A percentile compares a stretch with the other conserved stretches of the same genome.
Evolutionary conservation across 2,797 vertebrate genomes (phyloP).

Genomic region (Loriculus beryllinus): DNA sequence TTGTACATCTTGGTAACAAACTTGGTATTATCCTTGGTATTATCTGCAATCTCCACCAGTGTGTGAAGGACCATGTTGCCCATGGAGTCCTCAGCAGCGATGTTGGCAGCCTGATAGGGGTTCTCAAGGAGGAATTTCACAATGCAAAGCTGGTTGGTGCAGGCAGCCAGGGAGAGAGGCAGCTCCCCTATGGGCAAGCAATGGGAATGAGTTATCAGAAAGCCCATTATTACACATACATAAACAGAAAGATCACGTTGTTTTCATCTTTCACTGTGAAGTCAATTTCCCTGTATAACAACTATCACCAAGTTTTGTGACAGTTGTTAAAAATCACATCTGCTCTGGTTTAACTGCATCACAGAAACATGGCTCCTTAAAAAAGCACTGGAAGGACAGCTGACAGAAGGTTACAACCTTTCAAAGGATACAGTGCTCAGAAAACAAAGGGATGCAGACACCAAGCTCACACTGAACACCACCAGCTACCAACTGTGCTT

Average conservation of each 20-base stretch:
- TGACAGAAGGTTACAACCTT: neutral
- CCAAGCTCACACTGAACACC: neutral
- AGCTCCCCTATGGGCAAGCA: slow-evolving; percentile 82
- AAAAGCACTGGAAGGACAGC: neutral
- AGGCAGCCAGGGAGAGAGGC: slow-evolving; percentile 91
- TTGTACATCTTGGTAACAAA: slow-evolving; percentile 92
- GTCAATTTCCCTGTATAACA: neutral
- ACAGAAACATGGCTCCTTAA: neutral
- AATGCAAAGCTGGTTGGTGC: slow-evolving; percentile 91
- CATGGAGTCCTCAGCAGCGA: slow-evolving; percentile 79
- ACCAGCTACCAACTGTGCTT: neutral
- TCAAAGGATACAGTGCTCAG: neutral
- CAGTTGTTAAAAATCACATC: neutral
- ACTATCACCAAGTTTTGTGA: neutral
- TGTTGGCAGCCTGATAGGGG: slow-evolving; percentile 75
- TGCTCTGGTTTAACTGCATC: neutral
- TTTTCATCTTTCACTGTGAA: neutral
- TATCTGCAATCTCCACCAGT: slow-evolving; percentile 88
- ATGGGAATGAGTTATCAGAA: neutral
- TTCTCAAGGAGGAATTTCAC: slow-evolving; percentile 90
- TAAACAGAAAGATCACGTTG: neutral
- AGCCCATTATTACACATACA: neutral
- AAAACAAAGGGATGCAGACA: neutral
- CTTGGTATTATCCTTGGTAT: slow-evolving; percentile 85
- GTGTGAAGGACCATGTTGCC: slow-evolving; percentile 93